These are phyloP conservation scores for Steinernema khuongi DNA, from an alignment of 1,140 invertebrate genomes.

Conservation along the genomic window DNA sequence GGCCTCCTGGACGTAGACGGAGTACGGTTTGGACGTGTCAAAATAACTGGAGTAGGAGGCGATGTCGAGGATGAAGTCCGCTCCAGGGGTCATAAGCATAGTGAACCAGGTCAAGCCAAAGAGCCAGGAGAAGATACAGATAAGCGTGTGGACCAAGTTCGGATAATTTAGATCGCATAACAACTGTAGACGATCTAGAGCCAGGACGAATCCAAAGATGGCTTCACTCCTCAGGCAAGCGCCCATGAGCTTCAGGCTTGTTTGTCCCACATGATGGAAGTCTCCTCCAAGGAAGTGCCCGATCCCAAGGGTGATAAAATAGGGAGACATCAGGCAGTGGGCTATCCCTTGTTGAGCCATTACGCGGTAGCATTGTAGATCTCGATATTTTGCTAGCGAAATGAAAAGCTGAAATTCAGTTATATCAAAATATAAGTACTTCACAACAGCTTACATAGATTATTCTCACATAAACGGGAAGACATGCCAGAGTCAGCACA, in stretches of 20 bases:
- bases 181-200: not conserved
- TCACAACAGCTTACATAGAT: not conserved
- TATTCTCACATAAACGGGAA: not conserved
- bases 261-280: not conserved
- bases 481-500: not conserved
- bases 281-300: not conserved
- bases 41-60: not conserved
- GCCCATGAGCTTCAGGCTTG: not conserved
- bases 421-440: not conserved
- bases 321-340: not conserved
- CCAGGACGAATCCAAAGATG: not conserved
- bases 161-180: not conserved
- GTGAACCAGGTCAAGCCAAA: not conserved
- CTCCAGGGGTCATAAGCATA: not conserved
- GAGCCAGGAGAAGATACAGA: not conserved
- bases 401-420: not conserved
- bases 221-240: not conserved
- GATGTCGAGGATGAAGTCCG: not conserved
- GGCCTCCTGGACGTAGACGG: not conserved
- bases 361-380: not conserved
- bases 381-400: not conserved
- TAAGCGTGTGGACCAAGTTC: not conserved
- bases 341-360: not conserved
- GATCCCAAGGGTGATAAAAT: not conserved
- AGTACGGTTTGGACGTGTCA: not conserved